Conservation (phyloP, 2,888 invertebrate genomes). For the Lasioglossum morio region DNA sequence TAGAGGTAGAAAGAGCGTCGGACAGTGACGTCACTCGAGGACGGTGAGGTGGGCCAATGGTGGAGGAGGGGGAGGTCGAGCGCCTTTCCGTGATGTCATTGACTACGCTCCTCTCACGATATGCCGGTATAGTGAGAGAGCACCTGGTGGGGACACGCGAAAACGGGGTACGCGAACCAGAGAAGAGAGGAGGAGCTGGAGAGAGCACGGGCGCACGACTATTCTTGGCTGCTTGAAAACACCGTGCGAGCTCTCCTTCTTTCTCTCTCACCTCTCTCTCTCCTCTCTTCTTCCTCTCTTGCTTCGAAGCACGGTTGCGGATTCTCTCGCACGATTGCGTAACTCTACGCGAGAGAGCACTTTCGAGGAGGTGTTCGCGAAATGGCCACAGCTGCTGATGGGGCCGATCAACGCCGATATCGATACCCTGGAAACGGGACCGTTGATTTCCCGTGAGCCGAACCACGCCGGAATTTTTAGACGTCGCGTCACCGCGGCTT, state of each 20-base stretch:
- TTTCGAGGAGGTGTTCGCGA: constrained; percentile 64
- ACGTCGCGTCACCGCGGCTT: background rate
- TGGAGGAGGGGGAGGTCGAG: constrained; percentile 47
- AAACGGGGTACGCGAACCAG: constrained; percentile 45
- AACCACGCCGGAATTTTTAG: background rate
- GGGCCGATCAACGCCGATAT: constrained; percentile 36
- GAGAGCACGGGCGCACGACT: constrained; percentile 54
- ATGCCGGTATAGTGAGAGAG: constrained; percentile 1
- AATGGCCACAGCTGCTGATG: constrained; percentile 62
- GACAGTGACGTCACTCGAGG: constrained; percentile 61
- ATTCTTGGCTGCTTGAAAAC: constrained; percentile 68
- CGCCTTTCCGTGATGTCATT: constrained; percentile 68
- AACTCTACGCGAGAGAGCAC: constrained; percentile 55
- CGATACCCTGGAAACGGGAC: constrained; percentile 25
- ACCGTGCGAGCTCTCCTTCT: constrained; percentile 36
- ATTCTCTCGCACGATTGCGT: constrained; percentile 58
- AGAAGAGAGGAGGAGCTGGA: constrained; percentile 61
- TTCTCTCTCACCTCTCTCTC: background rate
- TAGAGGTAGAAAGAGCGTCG: constrained; percentile 40
- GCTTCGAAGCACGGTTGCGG: background rate
- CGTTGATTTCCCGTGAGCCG: background rate
- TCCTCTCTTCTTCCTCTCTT: background rate
- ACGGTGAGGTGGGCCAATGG: constrained; percentile 40
- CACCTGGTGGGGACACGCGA: constrained; percentile 1
- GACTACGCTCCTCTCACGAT: constrained; percentile 47